These are phyloP conservation scores for Lateolabrax maculatus DNA, from an alignment of 2,797 vertebrate genomes.

Conservation along the genomic window DNA sequence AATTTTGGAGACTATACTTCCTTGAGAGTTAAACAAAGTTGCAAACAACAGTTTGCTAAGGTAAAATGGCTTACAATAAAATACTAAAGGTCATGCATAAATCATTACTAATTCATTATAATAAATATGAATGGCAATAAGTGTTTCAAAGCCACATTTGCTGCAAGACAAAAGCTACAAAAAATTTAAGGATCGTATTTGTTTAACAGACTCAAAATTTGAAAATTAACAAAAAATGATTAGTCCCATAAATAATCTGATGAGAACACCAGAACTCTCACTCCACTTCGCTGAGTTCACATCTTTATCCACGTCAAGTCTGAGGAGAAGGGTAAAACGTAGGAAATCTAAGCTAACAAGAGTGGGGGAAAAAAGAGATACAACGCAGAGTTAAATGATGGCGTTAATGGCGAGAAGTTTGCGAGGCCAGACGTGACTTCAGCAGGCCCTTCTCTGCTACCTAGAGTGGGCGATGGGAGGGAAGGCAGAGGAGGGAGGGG, in stretches of 20 bases:
- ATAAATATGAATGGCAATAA: not conserved
- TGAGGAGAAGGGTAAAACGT: not conserved
- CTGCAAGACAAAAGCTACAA: not conserved
- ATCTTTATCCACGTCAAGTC: not conserved
- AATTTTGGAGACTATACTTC: not conserved
- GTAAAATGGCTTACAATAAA: slow-evolving; percentile 16
- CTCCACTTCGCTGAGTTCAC: not conserved
- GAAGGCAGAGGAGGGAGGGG: slow-evolving; percentile 77
- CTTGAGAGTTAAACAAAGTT: slow-evolving; percentile 33
- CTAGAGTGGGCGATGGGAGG: slow-evolving; percentile 53
- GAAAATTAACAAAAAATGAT: not conserved
- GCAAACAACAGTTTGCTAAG: slow-evolving; percentile 3
- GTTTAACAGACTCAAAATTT: not conserved
- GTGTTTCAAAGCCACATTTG: not conserved
- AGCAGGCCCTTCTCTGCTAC: slow-evolving; percentile 86
- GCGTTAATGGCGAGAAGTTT: slow-evolving; percentile 78
- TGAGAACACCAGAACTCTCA: not conserved
- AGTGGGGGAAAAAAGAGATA: slow-evolving; percentile 28
- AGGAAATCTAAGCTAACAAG: slow-evolving; percentile 41
- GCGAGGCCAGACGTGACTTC: slow-evolving; percentile 90
- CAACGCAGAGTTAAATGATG: slow-evolving; percentile 73
- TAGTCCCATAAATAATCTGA: not conserved
- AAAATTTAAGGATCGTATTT: not conserved
- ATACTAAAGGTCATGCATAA: slow-evolving; percentile 43
- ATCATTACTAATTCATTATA: slow-evolving; percentile 4